phyloP scores from a whole-genome alignment of 30 jellyfish, hydroid and myxozoan genomes.

The Catostylus mosaicus region DNA sequence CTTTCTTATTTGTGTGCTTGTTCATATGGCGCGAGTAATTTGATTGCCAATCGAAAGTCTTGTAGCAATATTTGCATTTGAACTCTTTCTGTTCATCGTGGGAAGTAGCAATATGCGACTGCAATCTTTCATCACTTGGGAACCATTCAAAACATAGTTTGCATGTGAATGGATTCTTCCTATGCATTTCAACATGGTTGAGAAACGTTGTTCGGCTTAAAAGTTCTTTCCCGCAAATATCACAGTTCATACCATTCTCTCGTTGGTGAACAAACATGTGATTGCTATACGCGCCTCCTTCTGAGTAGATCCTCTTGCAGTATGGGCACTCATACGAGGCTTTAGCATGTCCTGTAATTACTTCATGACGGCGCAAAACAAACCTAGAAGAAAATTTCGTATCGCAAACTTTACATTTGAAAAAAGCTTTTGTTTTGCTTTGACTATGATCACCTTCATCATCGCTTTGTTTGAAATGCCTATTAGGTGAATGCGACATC shows the following conservation, averaged over 20 bases:
- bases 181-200: conserved; percentile 37
- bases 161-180: conserved; percentile 43
- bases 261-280: conserved; percentile 63
- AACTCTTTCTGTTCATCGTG: conserved; percentile 44
- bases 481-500: background rate
- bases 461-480: too few relatives aligned
- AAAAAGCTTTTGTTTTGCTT: background rate
- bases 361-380: conserved; percentile 51
- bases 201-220: conserved; percentile 42
- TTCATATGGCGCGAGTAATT: conserved; percentile 52
- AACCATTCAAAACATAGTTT: conserved; percentile 47
- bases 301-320: conserved; percentile 50
- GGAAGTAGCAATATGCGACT: conserved; percentile 16
- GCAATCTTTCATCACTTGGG: conserved; percentile 11
- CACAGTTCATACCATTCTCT: conserved; percentile 52
- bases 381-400: conserved; percentile 25
- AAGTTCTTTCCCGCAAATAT: conserved; percentile 43
- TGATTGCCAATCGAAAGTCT: conserved; percentile 52
- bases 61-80: conserved; percentile 48
- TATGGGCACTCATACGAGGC: conserved; percentile 48
- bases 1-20: conserved; percentile 41
- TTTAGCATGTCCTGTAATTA: conserved; percentile 50
- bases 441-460: background rate
- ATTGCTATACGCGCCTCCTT: conserved; percentile 38
- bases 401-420: conserved; percentile 37